Conservation (phyloP, 2,797 vertebrate species). For the Ispidina lecontei region DNA sequence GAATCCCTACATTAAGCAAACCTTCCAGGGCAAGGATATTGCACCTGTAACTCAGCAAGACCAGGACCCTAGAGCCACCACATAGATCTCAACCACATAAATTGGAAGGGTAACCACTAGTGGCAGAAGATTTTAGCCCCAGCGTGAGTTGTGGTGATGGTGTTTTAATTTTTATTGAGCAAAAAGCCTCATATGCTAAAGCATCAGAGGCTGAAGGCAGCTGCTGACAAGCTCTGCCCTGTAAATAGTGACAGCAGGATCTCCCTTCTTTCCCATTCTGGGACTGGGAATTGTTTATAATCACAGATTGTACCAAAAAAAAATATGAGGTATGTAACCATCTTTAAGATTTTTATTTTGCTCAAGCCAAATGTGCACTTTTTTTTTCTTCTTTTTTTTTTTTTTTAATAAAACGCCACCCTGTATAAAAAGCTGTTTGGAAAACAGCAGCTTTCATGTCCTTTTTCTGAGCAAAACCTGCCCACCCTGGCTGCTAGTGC, state of each 20-base stretch:
- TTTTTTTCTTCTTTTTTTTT: neutral
- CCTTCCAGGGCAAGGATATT: neutral
- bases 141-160: neutral
- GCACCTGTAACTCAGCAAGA: neutral
- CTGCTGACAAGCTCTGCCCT: neutral
- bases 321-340: neutral
- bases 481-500: neutral
- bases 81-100: neutral
- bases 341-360: neutral
- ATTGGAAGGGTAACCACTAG: neutral
- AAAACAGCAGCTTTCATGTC: neutral
- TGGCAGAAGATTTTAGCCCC: neutral
- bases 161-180: conserved; percentile 14
- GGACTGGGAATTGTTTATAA: neutral
- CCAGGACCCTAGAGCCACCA: neutral
- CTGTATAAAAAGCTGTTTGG: neutral
- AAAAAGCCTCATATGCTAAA: conserved; percentile 7
- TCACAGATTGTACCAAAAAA: neutral
- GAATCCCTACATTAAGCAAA: neutral
- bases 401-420: neutral
- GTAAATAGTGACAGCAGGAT: neutral
- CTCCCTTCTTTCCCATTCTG: neutral
- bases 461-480: neutral
- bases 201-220: neutral
- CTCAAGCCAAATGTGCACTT: neutral